Base-by-base conservation (phyloP, 2,888 invertebrate species). In the Piscicola geometra region DNA sequence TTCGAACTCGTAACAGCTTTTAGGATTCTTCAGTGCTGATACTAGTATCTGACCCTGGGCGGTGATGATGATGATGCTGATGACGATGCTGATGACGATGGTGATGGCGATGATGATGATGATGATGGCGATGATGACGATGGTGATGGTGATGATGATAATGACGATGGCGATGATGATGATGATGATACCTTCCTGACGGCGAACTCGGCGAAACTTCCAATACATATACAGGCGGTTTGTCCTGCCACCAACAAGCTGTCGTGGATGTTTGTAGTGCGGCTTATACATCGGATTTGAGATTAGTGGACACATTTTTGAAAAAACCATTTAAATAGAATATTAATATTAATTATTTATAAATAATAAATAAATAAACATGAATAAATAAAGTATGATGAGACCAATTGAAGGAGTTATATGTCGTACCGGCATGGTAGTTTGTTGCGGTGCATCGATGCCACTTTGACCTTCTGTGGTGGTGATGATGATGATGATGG, bases 221-320 rank as follows among this genome's bases (percentile, higher is more conserved):
- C 83, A 2, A 94, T 85, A 33, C 91, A 91, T 60, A 94, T 85
- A 1, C 93, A 92, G 0, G 95, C 94, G 80, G 93, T 92, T 85
- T 96, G 94, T 0, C 94, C 93, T 0, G 94, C 94, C 78, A 92
- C 89, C 50, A 47, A 9, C 50, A 47, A 15, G 9, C 50, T 47
- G 50, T 47, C n/a, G n/a, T n/a, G n/a, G n/a, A n/a, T n/a, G n/a
- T n/a, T n/a, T n/a, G n/a, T n/a, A n/a, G n/a, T n/a, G n/a, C n/a
- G n/a, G n/a, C n/a, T n/a, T n/a, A n/a, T n/a, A n/a, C n/a, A n/a
- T n/a, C n/a, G n/a, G n/a, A n/a, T n/a, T 47, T 9, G 21, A 47
- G 9, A 47, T 47, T 15, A 47, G 21, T 15, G 21, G 21, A 47
- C 21, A 47, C 21, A 15, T 47, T 9, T 15, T 9, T 21, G 9